Evolutionary conservation across 2,797 vertebrate genomes (phyloP), one percentile per base, ranked within the genome.

Genomic region (Sus cebifrons): DNA sequence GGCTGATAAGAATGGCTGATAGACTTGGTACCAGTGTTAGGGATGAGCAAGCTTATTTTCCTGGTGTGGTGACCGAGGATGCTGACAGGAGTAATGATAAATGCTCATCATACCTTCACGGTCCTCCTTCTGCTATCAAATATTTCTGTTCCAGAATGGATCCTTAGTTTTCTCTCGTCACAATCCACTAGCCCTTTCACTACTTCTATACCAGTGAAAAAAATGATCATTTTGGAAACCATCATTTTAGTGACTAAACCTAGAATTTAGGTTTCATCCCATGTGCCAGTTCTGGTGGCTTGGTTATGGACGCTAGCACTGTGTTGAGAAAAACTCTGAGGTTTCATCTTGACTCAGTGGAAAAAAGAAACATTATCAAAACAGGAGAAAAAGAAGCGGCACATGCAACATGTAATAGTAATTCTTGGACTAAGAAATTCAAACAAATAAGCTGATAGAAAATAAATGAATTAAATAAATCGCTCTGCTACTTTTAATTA

Each of bases 1-100:
- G 18, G 40, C 36, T 92, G 54, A 70, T 77, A 36, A 90, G 52
- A 87, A 73, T 23, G 71, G 54, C 5, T 94, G 83, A 78, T 29
- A 70, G 58, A 52, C 49, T 86, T 96, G 97, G 29, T 56, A 83
- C 3, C 23, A 54, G 18, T 0, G 2, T n/a, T 15, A 90, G 64
- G 56, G 54, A 89, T 96, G 89, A 92, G 29, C 91, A 93, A 93
- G 70, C 87, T 86, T 83, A 52, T 77, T 84, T 95, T 95, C 74
- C 92, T 97, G 96, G 94, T 91, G 77, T 65, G 0, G 0, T 62
- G 91, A 93, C 14, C 1, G 10, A 82, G 18, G 54, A 91, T 64
- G 60, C 70, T 93, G 44, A 62, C 75, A 73, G 56, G 68, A 73
- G 27, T 74, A 25, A 83, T 17, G 9, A 74, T 64, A 32, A 91